A percentile compares a stretch with the other conserved stretches of the same genome.
phyloP scores from a whole-genome alignment of 2,113 vertebrate genomes.

The Brachypteracias leptosomus region DNA sequence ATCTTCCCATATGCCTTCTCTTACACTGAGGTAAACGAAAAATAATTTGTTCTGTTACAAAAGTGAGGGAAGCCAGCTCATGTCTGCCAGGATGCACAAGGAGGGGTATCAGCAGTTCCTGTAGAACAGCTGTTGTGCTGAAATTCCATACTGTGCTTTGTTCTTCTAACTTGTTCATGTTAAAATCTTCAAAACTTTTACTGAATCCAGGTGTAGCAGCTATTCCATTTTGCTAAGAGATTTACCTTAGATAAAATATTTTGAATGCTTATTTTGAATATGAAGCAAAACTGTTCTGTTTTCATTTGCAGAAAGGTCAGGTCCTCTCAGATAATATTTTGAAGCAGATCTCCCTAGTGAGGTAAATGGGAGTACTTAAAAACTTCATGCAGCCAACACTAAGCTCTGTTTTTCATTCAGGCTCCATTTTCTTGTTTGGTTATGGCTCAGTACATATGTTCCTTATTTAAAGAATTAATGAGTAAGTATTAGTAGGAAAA shows the following conservation, averaged over 20 bases:
- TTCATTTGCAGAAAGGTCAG: background rate
- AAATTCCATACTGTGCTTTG: background rate
- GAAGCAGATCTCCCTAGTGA: background rate
- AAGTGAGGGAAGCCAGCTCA: background rate
- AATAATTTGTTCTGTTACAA: background rate
- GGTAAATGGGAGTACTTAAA: background rate
- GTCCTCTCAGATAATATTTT: background rate
- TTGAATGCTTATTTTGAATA: constrained; percentile 21
- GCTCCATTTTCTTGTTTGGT: background rate
- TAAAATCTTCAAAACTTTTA: background rate
- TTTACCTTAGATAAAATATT: constrained; percentile 37
- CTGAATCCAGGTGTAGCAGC: background rate
- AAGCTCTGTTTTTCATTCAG: background rate
- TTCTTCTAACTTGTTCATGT: background rate
- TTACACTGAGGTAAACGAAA: background rate
- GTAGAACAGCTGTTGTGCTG: background rate
- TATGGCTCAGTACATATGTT: background rate
- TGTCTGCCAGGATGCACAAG: background rate
- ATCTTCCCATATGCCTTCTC: background rate
- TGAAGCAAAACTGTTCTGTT: constrained; percentile 14
- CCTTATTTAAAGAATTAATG: background rate
- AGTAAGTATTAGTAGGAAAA: background rate
- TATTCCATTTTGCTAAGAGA: background rate
- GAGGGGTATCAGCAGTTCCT: background rate
- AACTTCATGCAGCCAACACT: background rate